phyloP scores from a whole-genome alignment of 1,140 invertebrate genomes.

The Chlorops oryzae region DNA sequence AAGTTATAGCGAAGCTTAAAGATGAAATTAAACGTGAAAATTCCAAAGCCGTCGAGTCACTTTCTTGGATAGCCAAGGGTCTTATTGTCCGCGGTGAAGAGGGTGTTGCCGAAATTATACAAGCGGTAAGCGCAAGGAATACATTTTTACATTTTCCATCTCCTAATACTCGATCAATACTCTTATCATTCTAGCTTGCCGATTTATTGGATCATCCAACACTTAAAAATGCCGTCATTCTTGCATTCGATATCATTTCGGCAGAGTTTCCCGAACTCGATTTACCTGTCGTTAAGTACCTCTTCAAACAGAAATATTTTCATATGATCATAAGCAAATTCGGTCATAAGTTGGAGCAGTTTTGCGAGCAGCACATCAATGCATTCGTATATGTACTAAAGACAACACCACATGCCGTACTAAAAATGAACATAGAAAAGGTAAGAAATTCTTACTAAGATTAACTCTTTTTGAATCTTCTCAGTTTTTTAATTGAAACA shows the following conservation, averaged over 20 bases:
- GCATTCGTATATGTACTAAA: slow-evolving; percentile 60
- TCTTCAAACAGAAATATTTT: slow-evolving; percentile 62
- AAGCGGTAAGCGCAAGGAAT: slow-evolving; percentile 27
- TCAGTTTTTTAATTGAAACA: slow-evolving; percentile 9
- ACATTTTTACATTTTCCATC: neutral
- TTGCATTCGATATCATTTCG: slow-evolving; percentile 41
- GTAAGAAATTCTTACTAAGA: slow-evolving; percentile 39
- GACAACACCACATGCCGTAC: slow-evolving; percentile 55
- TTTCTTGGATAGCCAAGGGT: slow-evolving; percentile 42
- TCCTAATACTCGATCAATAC: neutral
- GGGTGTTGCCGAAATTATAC: slow-evolving; percentile 34
- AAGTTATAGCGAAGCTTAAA: slow-evolving; percentile 22
- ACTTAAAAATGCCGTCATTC: slow-evolving; percentile 24
- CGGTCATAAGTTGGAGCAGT: slow-evolving; percentile 40
- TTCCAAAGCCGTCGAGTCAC: slow-evolving; percentile 31
- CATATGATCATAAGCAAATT: slow-evolving; percentile 51
- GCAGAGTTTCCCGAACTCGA: slow-evolving; percentile 38
- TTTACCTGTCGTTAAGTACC: slow-evolving; percentile 38
- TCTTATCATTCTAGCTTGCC: slow-evolving; percentile 23
- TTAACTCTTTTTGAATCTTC: slow-evolving; percentile 12
- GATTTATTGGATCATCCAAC: slow-evolving; percentile 42
- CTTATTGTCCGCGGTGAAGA: slow-evolving; percentile 35
- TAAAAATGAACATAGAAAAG: slow-evolving; percentile 57
- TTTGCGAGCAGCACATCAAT: slow-evolving; percentile 55
- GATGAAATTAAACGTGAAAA: slow-evolving; percentile 32